phyloP scores from a whole-genome alignment of 1,140 invertebrate species.

The Agraylea sexmaculata region DNA sequence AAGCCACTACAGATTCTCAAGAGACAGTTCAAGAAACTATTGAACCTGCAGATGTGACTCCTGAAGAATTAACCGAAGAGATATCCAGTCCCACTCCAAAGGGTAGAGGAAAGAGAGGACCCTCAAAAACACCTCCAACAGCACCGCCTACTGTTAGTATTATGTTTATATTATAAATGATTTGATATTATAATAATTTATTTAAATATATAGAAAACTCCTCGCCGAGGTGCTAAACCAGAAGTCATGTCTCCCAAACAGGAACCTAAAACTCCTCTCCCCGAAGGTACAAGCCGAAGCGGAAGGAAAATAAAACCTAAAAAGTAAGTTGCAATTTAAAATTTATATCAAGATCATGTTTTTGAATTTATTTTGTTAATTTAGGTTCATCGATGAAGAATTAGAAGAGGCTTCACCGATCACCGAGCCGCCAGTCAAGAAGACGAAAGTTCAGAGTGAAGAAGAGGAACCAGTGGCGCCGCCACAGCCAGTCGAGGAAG shows the following conservation, averaged over 20 bases:
- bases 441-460: slow-evolving; percentile 33
- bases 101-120: too few species aligned
- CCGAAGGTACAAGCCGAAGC: slow-evolving; percentile 55
- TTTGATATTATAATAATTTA: slow-evolving; percentile 4
- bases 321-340: slow-evolving; percentile 25
- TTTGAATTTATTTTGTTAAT: not conserved
- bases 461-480: slow-evolving; percentile 27
- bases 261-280: slow-evolving; percentile 12
- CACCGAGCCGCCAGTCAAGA: slow-evolving; percentile 20
- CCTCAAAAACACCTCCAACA: too few species aligned
- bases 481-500: slow-evolving; percentile 21
- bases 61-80: too few species aligned
- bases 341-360: not conserved
- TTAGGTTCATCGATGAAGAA: not conserved
- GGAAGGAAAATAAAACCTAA: slow-evolving; percentile 66
- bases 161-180: too few species aligned
- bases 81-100: too few species aligned
- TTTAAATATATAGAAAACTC: slow-evolving; percentile 14
- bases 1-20: too few species aligned
- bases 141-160: too few species aligned
- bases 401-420: not conserved
- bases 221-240: slow-evolving; percentile 11
- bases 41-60: too few species aligned
- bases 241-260: slow-evolving; percentile 14
- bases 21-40: too few species aligned